A percentile compares a stretch with the other conserved stretches of the same genome.
Evolutionary conservation across 2,888 invertebrate genomes (phyloP).

Genomic region (Drosophila quinaria): DNA sequence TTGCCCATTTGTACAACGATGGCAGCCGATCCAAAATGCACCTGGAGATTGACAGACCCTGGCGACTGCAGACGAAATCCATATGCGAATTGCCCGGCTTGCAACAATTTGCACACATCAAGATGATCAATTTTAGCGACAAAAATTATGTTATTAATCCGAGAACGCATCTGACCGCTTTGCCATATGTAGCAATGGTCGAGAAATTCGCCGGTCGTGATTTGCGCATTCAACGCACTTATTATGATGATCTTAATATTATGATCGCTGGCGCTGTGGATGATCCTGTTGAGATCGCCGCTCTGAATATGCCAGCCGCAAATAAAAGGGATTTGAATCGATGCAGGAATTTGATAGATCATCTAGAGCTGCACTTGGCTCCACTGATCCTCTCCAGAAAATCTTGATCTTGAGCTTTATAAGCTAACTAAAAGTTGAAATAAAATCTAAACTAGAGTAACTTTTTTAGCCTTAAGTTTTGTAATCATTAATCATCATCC

Average conservation of each 20-base stretch:
- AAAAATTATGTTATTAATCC: neutral
- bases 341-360: neutral
- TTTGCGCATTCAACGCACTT: constrained; percentile 44
- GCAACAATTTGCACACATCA: neutral
- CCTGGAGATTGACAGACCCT: constrained; percentile 42
- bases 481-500: no score
- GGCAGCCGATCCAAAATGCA: neutral
- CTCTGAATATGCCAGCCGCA: neutral
- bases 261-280: constrained; percentile 19
- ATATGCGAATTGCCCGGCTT: constrained; percentile 19
- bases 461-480: no score
- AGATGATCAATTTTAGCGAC: neutral
- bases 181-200: neutral
- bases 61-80: constrained; percentile 23
- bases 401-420: neutral
- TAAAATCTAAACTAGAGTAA: no score
- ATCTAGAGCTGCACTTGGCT: constrained; percentile 11
- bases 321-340: neutral
- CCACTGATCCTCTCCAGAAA: constrained; percentile 31
- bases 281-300: constrained; percentile 16
- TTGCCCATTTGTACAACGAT: constrained; percentile 15
- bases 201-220: constrained; percentile 4
- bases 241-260: neutral
- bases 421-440: no score
- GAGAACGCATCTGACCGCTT: neutral